A percentile compares a stretch with the other conserved stretches of the same genome.
Evolutionary conservation across 2,113 vertebrate species (phyloP).

Genomic region (Sceloporus undulatus): DNA sequence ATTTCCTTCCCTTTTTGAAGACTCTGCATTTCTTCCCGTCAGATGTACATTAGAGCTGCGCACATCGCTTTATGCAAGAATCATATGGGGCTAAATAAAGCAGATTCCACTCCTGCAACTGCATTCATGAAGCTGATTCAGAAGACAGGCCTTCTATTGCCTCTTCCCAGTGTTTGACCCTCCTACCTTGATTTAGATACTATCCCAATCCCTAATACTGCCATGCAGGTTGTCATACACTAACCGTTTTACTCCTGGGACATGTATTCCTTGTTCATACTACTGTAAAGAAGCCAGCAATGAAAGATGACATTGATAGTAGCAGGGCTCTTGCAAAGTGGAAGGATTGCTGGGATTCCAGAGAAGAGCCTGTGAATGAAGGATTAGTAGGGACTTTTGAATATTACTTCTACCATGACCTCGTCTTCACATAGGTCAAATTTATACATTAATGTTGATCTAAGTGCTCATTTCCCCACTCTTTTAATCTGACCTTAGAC

Average conservation of each 20-base stretch:
- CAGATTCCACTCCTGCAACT: not conserved
- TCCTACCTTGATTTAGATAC: not conserved
- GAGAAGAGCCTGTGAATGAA: not conserved
- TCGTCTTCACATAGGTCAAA: not conserved
- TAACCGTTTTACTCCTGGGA: not conserved
- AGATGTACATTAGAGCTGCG: not conserved
- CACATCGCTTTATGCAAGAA: not conserved
- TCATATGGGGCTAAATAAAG: constrained; percentile 9
- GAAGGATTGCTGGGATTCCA: not conserved
- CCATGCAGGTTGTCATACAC: not conserved
- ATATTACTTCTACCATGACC: not conserved
- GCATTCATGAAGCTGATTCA: not conserved
- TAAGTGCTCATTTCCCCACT: not conserved
- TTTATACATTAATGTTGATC: not conserved
- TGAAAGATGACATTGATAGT: not conserved
- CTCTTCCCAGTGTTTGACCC: not conserved
- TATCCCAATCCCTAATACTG: too few relatives aligned
- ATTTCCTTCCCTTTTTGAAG: constrained; percentile 2
- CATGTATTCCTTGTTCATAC: not conserved
- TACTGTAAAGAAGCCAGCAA: not conserved
- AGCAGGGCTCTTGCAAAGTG: not conserved
- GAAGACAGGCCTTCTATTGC: not conserved
- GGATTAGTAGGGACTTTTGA: not conserved
- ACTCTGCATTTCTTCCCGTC: not conserved
- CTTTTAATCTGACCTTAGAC: not conserved